Evolutionary conservation across 2,797 vertebrate genomes (phyloP).

Genomic region (Chaetodon trifasciatus): DNA sequence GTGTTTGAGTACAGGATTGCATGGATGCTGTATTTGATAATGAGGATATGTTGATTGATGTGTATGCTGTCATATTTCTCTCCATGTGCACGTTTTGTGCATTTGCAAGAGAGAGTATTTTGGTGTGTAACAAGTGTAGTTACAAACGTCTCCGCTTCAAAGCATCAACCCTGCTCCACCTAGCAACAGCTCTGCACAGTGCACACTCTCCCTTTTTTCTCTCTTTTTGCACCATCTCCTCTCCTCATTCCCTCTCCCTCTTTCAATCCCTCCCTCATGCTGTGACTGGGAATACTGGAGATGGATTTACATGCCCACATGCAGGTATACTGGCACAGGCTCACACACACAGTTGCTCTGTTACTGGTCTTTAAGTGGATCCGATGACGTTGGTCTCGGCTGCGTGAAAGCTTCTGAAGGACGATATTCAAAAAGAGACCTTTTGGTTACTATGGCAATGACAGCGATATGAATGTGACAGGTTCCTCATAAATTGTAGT

Average conservation of each 20-base stretch:
- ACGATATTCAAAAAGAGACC: slow-evolving; percentile 75
- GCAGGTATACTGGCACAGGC: slow-evolving; percentile 54
- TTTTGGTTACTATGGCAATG: slow-evolving; percentile 85
- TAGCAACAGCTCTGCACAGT: slow-evolving; percentile 71
- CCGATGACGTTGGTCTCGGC: slow-evolving; percentile 64
- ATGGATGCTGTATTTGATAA: background rate
- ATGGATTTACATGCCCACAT: slow-evolving; percentile 64
- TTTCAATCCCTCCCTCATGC: slow-evolving; percentile 47
- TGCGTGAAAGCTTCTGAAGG: slow-evolving; percentile 61
- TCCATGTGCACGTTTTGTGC: slow-evolving; percentile 25
- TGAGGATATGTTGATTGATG: background rate
- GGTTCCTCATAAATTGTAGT: slow-evolving; percentile 65
- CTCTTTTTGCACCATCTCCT: slow-evolving; percentile 38
- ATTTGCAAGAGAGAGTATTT: slow-evolving; percentile 19
- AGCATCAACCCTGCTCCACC: slow-evolving; percentile 68
- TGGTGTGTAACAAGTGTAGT: slow-evolving; percentile 20
- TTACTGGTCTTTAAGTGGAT: slow-evolving; percentile 64
- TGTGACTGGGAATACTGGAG: slow-evolving; percentile 70
- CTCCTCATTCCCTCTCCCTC: slow-evolving; percentile 40
- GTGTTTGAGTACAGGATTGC: background rate
- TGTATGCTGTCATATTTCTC: background rate
- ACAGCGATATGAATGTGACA: slow-evolving; percentile 67
- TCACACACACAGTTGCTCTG: slow-evolving; percentile 16
- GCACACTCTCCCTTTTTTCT: slow-evolving; percentile 20
- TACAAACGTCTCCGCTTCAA: slow-evolving; percentile 47